Base-by-base conservation (phyloP, 2,888 invertebrate species). In the Diarsia brunnea region DNA sequence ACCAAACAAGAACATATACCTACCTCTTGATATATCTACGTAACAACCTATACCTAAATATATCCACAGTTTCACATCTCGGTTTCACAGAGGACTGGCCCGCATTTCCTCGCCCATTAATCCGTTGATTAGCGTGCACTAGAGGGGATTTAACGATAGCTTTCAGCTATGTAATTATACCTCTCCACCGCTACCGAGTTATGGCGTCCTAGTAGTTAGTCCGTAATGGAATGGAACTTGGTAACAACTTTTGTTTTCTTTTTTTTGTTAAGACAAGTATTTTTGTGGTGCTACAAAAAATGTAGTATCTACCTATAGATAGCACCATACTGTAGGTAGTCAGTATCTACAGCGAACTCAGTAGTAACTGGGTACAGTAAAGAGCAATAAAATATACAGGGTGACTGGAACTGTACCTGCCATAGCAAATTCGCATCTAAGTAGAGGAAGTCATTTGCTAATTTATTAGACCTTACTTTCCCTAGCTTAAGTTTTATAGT, bases 41-140 rank as follows among this genome's bases (percentile, higher is more conserved):
- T 14, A 47, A 4, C 12, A 4, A 7, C 2, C 24, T 58, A 55
- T 58, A 58, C 31, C 19, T 66, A 73, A 38, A 38, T 45, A 68
- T 27, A 0, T 64, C 51, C 21, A 61, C 73, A 73, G 73, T 68
- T 69, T 73, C 70, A 79, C 71, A 78, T 83, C 87, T 69, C 73
- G 65, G 80, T 82, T 73, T 61, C 68, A 60, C 53, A 70, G 83
- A 85, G 67, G 75, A 82, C 69, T 73, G 73, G 78, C 88, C 89
- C 89, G 90, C 88, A 91, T 90, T 88, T 88, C 89, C 90, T 89
- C 90, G 82, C 86, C 91, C 92, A 92, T 94, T 92, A 93, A 90
- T 88, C 88, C 89, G 91, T 94, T 94, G 93, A 94, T 95, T 95
- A 95, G 93, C 85, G 90, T 90, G 89, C 92, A 91, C 92, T 91